Conservation (phyloP, 2,113 vertebrate genomes). For the Synodontis membranacea region DNA sequence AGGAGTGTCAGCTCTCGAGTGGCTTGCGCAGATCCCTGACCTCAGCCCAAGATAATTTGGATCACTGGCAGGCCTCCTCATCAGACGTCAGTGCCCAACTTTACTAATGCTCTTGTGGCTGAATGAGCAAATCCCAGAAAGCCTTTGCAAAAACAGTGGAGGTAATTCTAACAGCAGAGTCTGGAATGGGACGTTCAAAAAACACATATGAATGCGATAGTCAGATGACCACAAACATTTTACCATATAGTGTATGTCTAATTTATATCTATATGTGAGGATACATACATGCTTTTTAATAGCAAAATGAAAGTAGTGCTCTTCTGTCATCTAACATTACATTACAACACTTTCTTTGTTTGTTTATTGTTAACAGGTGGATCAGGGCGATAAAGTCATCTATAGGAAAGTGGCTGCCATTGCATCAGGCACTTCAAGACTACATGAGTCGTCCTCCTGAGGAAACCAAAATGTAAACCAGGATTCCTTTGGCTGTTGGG, state of each 20-base stretch:
- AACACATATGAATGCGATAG: not conserved
- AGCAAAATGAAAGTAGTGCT: not conserved
- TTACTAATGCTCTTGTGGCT: not conserved
- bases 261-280: not conserved
- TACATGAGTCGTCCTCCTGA: conserved; percentile 80
- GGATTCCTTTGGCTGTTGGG: not conserved
- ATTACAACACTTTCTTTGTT: not conserved
- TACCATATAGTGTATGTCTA: not conserved
- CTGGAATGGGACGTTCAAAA: not conserved
- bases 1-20: not conserved
- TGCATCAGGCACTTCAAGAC: conserved; percentile 84
- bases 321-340: not conserved
- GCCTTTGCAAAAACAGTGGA: not conserved
- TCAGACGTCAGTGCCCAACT: not conserved
- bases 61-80: too few species aligned
- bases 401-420: conserved; percentile 85
- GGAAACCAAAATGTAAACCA: conserved; percentile 82
- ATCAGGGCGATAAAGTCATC: conserved; percentile 82
- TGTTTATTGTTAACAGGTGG: conserved; percentile 74
- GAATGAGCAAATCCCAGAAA: not conserved
- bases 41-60: too few species aligned
- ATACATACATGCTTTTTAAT: not conserved
- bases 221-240: not conserved
- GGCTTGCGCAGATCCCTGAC: not conserved
- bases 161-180: not conserved